phyloP scores from a whole-genome alignment of 2,797 vertebrate species.

The Menidia menidia region DNA sequence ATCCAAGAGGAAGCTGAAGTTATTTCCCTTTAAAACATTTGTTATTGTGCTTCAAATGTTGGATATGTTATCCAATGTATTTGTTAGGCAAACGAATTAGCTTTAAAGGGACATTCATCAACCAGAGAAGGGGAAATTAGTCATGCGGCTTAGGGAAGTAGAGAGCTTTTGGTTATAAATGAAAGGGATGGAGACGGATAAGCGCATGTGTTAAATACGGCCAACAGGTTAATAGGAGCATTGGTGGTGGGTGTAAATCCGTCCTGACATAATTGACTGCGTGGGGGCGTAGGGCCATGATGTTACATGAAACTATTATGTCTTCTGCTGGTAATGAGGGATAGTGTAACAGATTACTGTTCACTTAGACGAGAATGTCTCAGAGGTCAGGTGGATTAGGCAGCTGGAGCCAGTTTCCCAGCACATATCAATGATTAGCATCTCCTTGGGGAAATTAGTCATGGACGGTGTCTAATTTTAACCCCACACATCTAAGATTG shows the following conservation, averaged over 20 bases:
- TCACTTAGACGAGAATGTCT: background rate
- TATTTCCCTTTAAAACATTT: too few species aligned
- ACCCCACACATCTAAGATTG: background rate
- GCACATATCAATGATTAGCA: too few species aligned
- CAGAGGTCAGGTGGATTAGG: background rate
- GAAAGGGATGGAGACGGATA: background rate
- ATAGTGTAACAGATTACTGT: slow-evolving; percentile 3
- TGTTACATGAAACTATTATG: slow-evolving; percentile 6
- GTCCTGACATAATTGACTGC: background rate
- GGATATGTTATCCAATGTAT: background rate
- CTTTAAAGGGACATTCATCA: background rate
- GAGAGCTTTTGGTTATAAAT: background rate
- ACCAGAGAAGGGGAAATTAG: background rate
- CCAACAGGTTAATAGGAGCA: slow-evolving; percentile 1
- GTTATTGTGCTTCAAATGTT: too few species aligned
- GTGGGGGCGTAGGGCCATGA: background rate
- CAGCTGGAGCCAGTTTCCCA: background rate
- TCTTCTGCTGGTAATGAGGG: slow-evolving; percentile 25
- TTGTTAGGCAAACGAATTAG: background rate
- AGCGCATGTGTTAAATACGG: slow-evolving; percentile 21
- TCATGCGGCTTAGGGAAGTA: background rate
- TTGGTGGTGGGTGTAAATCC: background rate
- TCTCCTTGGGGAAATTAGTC: too few species aligned
- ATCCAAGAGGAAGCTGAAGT: background rate
- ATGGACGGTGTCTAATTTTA: background rate